Conservation (phyloP, 2,888 invertebrate genomes). For the Allacma fusca region DNA sequence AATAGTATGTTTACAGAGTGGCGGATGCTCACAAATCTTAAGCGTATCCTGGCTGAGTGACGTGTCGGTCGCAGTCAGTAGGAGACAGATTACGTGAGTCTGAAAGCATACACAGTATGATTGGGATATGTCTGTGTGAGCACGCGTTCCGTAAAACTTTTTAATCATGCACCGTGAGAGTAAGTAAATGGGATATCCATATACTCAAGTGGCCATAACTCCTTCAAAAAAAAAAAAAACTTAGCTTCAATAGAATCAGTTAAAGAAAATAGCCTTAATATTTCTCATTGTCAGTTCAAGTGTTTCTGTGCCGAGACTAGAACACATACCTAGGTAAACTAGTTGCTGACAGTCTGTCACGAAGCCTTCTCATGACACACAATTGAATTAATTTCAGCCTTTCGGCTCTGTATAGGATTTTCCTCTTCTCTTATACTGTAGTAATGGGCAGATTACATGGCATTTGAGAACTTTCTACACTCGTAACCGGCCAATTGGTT, state of each 20-base stretch:
- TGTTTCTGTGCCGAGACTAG: not conserved
- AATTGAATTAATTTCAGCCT: slow-evolving; percentile 26
- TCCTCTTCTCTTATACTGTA: not conserved
- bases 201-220: slow-evolving; percentile 33
- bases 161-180: slow-evolving; percentile 26
- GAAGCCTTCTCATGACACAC: slow-evolving; percentile 25
- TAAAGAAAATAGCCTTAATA: slow-evolving; percentile 2
- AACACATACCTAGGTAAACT: slow-evolving; percentile 16
- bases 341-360: not conserved
- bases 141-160: not conserved
- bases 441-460: slow-evolving; percentile 35
- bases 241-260: not conserved
- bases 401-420: not conserved
- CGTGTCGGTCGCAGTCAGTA: not conserved
- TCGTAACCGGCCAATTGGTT: not conserved
- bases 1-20: not conserved
- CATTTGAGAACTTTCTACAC: slow-evolving; percentile 45
- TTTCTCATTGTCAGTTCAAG: slow-evolving; percentile 7
- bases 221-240: not conserved
- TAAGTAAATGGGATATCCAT: slow-evolving; percentile 30
- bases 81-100: slow-evolving; percentile 32
- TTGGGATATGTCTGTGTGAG: not conserved
- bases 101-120: not conserved
- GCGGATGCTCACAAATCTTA: slow-evolving; percentile 7
- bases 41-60: not conserved